phyloP scores from a whole-genome alignment of 2,113 vertebrate genomes.

The Macrotus californicus region DNA sequence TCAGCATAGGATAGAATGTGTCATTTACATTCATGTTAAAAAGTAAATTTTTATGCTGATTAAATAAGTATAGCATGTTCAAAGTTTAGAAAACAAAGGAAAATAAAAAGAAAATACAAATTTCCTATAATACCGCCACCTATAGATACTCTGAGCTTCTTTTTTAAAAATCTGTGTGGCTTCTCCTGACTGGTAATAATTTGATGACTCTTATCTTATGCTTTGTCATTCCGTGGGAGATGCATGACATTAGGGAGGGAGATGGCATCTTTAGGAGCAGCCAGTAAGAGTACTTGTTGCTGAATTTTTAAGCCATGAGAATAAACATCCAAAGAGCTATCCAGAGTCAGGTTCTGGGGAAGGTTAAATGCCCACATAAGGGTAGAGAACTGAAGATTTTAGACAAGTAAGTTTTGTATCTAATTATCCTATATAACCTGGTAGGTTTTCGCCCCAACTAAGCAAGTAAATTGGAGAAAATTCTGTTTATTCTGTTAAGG shows the following conservation, averaged over 20 bases:
- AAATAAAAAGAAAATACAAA: not conserved
- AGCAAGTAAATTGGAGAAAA: not conserved
- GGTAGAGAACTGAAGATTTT: not conserved
- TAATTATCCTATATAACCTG: conserved; percentile 7
- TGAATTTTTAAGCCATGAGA: not conserved
- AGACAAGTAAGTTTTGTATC: not conserved
- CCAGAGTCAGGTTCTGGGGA: not conserved
- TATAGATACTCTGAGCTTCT: not conserved
- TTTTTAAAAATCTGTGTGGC: not conserved
- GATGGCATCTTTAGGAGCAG: not conserved
- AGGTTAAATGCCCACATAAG: not conserved
- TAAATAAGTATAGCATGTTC: not conserved
- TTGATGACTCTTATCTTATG: not conserved
- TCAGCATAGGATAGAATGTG: not conserved
- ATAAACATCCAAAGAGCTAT: not conserved
- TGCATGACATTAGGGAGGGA: not conserved
- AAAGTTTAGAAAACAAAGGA: conserved; percentile 2
- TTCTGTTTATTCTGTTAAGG: not conserved
- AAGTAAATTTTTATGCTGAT: not conserved
- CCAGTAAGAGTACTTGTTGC: not conserved
- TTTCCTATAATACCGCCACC: not conserved
- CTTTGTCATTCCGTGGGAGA: not conserved
- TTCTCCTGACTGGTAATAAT: not conserved
- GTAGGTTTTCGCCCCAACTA: not conserved
- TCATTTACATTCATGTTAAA: not conserved